A percentile compares a stretch with the other conserved stretches of the same genome.
phyloP scores from a whole-genome alignment of 2,888 invertebrate genomes.

The Dolichomitus sp. region DNA sequence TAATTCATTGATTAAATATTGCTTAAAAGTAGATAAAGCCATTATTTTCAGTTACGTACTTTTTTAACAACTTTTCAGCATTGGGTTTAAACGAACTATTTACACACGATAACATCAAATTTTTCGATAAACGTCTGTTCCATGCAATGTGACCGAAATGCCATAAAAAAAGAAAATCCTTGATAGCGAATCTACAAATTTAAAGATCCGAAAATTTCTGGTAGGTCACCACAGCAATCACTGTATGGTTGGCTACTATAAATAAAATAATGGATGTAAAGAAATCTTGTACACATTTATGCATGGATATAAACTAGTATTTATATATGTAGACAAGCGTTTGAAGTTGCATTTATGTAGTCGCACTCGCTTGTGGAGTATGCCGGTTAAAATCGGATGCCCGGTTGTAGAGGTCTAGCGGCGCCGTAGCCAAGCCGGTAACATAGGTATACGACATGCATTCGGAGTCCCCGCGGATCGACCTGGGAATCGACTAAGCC shows the following conservation, averaged over 20 bases:
- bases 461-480: constrained; percentile 15
- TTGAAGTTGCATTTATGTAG: background rate
- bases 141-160: too few species aligned
- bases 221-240: too few species aligned
- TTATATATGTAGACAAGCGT: constrained; percentile 1
- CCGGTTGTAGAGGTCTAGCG: background rate
- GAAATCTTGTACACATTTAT: constrained; percentile 20
- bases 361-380: background rate
- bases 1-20: too few species aligned
- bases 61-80: too few species aligned
- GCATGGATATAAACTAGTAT: constrained; percentile 3
- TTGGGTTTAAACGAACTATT: too few species aligned
- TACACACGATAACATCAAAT: too few species aligned
- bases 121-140: too few species aligned
- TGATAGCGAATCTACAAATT: too few species aligned
- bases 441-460: constrained; percentile 29
- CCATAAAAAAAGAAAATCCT: too few species aligned
- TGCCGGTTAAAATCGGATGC: constrained; percentile 38
- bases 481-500: constrained; percentile 32
- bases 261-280: background rate
- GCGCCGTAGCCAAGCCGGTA: background rate
- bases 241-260: background rate
- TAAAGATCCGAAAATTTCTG: too few species aligned
- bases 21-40: too few species aligned
- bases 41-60: too few species aligned